These are phyloP conservation scores for Patella ulyssiponensis DNA, from an alignment of 2,888 invertebrate genomes.

Conservation along the genomic window DNA sequence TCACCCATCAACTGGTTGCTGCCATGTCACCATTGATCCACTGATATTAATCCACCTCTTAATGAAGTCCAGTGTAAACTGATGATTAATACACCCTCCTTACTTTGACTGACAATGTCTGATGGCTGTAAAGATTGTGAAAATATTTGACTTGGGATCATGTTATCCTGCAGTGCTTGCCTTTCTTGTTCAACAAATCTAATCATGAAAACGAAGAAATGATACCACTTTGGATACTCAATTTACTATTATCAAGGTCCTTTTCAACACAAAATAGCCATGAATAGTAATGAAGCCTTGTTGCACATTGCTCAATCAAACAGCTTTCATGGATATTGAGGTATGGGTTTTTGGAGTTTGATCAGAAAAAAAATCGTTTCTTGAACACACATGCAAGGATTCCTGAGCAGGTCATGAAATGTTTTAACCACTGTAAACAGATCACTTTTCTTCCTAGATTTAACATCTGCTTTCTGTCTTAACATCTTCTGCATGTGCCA, in stretches of 20 bases:
- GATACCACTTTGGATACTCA: slow-evolving; percentile 9
- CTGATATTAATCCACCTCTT: slow-evolving; percentile 1
- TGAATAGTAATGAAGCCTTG: not conserved
- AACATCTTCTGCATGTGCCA: too few species aligned
- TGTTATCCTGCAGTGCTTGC: not conserved
- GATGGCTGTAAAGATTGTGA: not conserved
- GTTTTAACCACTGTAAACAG: not conserved
- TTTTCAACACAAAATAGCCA: not conserved
- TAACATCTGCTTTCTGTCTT: not conserved
- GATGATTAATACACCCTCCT: not conserved
- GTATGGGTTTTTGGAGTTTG: too few species aligned
- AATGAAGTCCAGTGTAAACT: slow-evolving; percentile 5
- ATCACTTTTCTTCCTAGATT: slow-evolving; percentile 1
- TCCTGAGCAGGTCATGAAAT: slow-evolving; percentile 3
- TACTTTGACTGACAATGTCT: too few species aligned
- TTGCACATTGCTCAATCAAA: too few species aligned
- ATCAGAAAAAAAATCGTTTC: too few species aligned
- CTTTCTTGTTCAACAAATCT: not conserved
- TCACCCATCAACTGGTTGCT: not conserved
- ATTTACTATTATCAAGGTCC: slow-evolving; percentile 5
- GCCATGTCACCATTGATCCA: not conserved
- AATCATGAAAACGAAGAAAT: not conserved
- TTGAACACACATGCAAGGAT: not conserved
- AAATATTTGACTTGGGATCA: slow-evolving; percentile 8
- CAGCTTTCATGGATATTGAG: too few species aligned